phyloP scores from a whole-genome alignment of 1,140 invertebrate species.

The Macrostomum lignano region DNA sequence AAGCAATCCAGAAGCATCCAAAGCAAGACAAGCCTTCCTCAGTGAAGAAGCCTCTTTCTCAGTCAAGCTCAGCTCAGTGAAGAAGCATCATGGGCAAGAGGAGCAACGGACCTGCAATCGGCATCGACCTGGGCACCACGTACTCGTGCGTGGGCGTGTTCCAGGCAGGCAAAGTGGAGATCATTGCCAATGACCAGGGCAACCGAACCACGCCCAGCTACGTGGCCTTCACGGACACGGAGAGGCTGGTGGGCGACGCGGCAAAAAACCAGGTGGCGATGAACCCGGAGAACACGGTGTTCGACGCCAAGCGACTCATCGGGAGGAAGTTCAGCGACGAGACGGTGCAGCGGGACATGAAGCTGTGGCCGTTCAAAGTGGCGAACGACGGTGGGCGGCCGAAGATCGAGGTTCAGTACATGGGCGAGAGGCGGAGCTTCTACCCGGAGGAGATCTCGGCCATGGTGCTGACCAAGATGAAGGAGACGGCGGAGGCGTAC shows the following conservation, averaged over 20 bases:
- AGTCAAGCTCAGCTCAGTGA: too few species aligned
- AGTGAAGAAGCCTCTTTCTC: too few species aligned
- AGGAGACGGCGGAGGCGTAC: conserved; percentile 75
- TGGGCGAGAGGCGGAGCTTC: conserved; percentile 65
- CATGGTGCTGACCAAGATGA: conserved; percentile 59
- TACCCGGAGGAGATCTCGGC: conserved; percentile 65
- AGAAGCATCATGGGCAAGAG: too few species aligned
- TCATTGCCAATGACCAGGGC: conserved; percentile 67
- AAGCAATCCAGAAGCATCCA: too few species aligned
- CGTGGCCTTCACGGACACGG: conserved; percentile 61
- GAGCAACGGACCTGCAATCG: conserved; percentile 14
- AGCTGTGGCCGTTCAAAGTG: conserved; percentile 40
- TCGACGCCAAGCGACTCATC: conserved; percentile 55
- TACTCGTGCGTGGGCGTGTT: conserved; percentile 34
- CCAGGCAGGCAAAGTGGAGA: conserved; percentile 51
- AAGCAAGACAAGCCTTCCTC: too few species aligned
- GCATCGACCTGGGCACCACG: conserved; percentile 39
- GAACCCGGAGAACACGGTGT: conserved; percentile 81
- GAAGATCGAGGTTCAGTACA: conserved; percentile 52
- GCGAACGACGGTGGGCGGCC: conserved; percentile 49
- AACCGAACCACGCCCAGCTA: conserved; percentile 62
- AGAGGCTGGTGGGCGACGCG: conserved; percentile 52
- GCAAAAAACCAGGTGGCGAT: conserved; percentile 38
- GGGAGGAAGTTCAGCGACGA: conserved; percentile 44
- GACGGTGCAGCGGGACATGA: conserved; percentile 37